Evolutionary conservation across 2,113 vertebrate species (phyloP).

Genomic region (Phylloscopus trochilus): DNA sequence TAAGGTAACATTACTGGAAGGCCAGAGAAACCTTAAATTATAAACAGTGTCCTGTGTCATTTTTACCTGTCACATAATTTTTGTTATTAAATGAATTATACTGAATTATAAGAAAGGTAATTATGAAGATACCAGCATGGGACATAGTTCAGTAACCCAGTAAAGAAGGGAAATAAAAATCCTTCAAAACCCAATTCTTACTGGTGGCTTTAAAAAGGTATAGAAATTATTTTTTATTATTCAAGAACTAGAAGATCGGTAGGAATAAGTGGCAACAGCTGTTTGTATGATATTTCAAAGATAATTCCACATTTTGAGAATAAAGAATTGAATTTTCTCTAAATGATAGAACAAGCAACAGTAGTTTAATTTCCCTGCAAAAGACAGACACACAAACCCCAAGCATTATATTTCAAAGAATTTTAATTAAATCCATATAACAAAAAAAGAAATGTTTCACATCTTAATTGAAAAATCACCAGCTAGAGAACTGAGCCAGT

Average conservation of each 20-base stretch:
- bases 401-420: slow-evolving; percentile 38
- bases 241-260: not conserved
- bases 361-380: slow-evolving; percentile 28
- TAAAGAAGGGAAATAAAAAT: not conserved
- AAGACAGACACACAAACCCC: not conserved
- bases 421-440: slow-evolving; percentile 62
- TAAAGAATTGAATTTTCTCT: not conserved
- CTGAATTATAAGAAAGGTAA: not conserved
- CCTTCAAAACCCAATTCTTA: not conserved
- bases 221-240: not conserved
- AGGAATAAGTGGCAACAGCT: not conserved
- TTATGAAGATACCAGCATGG: not conserved
- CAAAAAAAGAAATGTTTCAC: slow-evolving; percentile 36
- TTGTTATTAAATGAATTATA: not conserved
- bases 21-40: not conserved
- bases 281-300: not conserved
- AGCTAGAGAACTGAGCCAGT: slow-evolving; percentile 31
- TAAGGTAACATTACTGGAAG: not conserved
- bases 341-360: not conserved
- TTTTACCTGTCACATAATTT: not conserved
- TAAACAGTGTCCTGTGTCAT: not conserved
- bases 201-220: not conserved
- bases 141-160: not conserved
- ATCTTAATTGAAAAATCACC: slow-evolving; percentile 58
- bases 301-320: not conserved